These are phyloP conservation scores for Hirudo medicinalis DNA, from an alignment of 1,140 invertebrate genomes.

Conservation along the genomic window DNA sequence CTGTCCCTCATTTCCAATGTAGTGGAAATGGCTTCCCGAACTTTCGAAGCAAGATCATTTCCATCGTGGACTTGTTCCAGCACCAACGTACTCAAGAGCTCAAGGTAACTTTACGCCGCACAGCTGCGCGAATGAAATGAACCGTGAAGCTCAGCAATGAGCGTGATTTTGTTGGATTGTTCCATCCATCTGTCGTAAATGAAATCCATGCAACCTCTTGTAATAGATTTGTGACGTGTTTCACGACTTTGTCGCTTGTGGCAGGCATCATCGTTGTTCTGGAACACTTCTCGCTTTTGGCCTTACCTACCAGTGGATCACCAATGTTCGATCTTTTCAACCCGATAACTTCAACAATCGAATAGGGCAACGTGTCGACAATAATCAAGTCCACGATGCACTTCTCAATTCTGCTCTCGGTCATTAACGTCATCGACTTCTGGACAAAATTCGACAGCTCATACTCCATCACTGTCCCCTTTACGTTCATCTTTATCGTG, in stretches of 20 bases:
- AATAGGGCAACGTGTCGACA: conserved; percentile 10
- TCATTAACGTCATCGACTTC: too few relatives aligned
- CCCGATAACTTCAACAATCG: neutral
- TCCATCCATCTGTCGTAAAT: conserved; percentile 7
- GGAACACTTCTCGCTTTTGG: conserved; percentile 7
- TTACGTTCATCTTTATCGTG: neutral
- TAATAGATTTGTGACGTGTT: neutral
- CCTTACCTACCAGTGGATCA: neutral
- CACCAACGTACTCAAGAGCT: conserved; percentile 11
- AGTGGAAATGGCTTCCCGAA: neutral
- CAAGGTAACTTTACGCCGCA: conserved; percentile 6
- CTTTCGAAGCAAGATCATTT: conserved; percentile 6
- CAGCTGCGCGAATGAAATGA: neutral
- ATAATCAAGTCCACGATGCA: conserved; percentile 11
- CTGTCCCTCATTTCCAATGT: neutral
- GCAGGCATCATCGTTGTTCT: conserved; percentile 12
- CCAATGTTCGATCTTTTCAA: neutral
- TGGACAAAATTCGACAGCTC: neutral
- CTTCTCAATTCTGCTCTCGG: conserved; percentile 9
- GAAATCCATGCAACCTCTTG: neutral
- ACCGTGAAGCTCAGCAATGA: conserved; percentile 9
- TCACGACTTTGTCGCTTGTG: neutral
- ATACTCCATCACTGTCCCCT: neutral
- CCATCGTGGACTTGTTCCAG: neutral
- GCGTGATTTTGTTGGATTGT: conserved; percentile 2